Percentiles rank a stretch among this genome's conserved stretches.
Evolutionary conservation across 1,140 invertebrate genomes (phyloP).

Genomic region (Linepithema humile): DNA sequence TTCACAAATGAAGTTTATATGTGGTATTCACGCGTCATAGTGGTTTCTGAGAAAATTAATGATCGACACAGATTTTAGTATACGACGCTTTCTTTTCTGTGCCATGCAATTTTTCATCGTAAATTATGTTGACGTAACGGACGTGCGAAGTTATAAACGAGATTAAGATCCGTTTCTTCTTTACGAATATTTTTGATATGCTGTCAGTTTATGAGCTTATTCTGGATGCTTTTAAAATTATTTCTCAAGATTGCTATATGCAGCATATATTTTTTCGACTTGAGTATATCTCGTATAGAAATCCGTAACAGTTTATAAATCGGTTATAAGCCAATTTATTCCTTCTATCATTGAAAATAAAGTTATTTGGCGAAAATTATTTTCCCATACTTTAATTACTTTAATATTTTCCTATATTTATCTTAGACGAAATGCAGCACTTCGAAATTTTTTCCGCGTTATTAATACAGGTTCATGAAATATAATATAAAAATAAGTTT

Average conservation of each 20-base stretch:
- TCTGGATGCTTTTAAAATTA: not conserved
- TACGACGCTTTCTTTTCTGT: conserved; percentile 10
- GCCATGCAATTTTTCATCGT: conserved; percentile 48
- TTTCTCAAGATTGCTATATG: not conserved
- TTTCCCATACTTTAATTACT: not conserved
- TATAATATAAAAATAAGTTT: not conserved
- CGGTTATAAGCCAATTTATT: not conserved
- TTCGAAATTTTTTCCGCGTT: not conserved
- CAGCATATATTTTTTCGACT: not conserved
- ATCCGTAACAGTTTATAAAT: conserved; percentile 6
- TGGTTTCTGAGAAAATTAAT: conserved; percentile 53
- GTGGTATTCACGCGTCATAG: conserved; percentile 40
- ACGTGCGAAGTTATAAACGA: conserved; percentile 31
- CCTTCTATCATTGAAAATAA: conserved; percentile 2
- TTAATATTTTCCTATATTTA: not conserved
- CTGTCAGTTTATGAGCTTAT: not conserved
- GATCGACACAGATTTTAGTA: conserved; percentile 45
- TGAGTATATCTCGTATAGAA: not conserved
- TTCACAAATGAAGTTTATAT: conserved; percentile 8
- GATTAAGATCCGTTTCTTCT: conserved; percentile 33
- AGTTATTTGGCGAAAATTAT: not conserved
- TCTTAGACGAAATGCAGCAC: not conserved
- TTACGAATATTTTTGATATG: not conserved
- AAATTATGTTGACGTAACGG: conserved; percentile 43
- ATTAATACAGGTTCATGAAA: not conserved